These are phyloP conservation scores for Panopea generosa DNA, from an alignment of 2,888 invertebrate genomes.

Conservation along the genomic window DNA sequence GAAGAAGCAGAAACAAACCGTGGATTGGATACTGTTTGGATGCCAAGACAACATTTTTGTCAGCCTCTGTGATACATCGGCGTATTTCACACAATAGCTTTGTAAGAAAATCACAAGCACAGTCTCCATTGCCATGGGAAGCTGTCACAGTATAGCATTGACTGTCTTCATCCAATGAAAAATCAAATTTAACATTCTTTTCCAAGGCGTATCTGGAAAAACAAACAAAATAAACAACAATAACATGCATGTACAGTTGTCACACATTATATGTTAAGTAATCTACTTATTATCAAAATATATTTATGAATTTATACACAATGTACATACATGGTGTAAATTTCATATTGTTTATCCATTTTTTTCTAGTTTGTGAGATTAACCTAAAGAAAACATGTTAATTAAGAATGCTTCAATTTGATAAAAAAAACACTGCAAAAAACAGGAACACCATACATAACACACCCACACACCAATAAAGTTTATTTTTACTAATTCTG, in stretches of 20 bases:
- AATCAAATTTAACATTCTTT: not conserved
- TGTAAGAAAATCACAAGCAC: constrained; percentile 35
- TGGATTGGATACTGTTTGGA: constrained; percentile 85
- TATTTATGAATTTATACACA: too few species aligned
- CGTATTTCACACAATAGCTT: constrained; percentile 78
- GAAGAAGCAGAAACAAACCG: constrained; percentile 82
- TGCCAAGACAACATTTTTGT: constrained; percentile 84
- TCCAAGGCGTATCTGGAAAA: constrained; percentile 36
- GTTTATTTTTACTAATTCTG: too few species aligned
- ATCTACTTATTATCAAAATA: too few species aligned
- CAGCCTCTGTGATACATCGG: constrained; percentile 81
- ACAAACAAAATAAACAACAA: not conserved
- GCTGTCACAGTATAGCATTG: constrained; percentile 11
- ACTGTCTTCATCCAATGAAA: constrained; percentile 5
- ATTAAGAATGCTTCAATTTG: too few species aligned
- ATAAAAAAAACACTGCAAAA: too few species aligned
- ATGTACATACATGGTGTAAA: too few species aligned
- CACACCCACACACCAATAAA: too few species aligned
- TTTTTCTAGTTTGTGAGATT: too few species aligned
- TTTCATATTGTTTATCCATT: too few species aligned
- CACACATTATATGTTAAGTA: too few species aligned
- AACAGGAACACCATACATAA: too few species aligned
- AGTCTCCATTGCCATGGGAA: not conserved
- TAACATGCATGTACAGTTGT: not conserved
- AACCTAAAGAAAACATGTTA: too few species aligned